A percentile compares a stretch with the other conserved stretches of the same genome.
Evolutionary conservation across 2,797 vertebrate genomes (phyloP).

Genomic region (Manis crassicaudata): DNA sequence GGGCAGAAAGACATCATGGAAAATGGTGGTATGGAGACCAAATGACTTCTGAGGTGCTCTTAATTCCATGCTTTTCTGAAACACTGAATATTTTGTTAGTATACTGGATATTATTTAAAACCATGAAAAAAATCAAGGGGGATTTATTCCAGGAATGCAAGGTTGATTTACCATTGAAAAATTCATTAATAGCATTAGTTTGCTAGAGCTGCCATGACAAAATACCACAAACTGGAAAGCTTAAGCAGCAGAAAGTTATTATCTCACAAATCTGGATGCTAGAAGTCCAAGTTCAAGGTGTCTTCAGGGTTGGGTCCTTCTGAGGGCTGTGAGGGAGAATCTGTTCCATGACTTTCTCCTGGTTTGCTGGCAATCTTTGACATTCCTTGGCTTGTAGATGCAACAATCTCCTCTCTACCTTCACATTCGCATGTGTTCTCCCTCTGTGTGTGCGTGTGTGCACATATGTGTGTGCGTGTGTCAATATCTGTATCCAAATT

Average conservation of each 20-base stretch:
- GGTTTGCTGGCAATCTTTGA: not conserved
- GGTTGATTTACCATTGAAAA: not conserved
- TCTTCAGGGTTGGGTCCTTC: not conserved
- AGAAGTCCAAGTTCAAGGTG: not conserved
- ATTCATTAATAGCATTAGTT: not conserved
- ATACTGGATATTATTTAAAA: not conserved
- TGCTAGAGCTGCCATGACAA: not conserved
- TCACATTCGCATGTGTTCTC: not conserved
- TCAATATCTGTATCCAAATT: not conserved
- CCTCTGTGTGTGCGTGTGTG: not conserved
- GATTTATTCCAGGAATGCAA: not conserved
- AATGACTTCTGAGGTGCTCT: not conserved
- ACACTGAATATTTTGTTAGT: not conserved
- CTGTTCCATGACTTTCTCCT: not conserved
- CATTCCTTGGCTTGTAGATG: not conserved
- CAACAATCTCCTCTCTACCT: not conserved
- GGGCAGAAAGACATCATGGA: not conserved
- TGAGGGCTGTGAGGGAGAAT: not conserved
- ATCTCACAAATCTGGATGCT: not conserved
- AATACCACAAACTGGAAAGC: not conserved
- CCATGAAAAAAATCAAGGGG: not conserved
- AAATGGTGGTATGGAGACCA: not conserved
- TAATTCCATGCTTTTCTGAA: not conserved
- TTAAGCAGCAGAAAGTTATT: not conserved
- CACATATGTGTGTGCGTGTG: not conserved